These are phyloP conservation scores for Perca fluviatilis DNA, from an alignment of 2,113 vertebrate species.

Conservation along the genomic window DNA sequence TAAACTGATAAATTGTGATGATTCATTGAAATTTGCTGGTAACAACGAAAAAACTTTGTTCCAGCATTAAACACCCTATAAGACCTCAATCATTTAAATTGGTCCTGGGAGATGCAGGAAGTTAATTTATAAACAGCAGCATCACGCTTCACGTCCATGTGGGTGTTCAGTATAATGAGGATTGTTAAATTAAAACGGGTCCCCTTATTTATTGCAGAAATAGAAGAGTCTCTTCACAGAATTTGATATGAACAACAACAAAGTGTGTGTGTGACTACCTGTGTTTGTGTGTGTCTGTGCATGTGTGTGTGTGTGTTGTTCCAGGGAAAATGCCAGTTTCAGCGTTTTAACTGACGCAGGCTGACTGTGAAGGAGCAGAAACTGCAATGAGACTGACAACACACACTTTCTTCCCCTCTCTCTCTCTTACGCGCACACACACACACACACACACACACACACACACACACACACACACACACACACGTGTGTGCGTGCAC, in stretches of 20 bases:
- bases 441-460: conserved; percentile 11
- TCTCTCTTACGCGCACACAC: conserved; percentile 12
- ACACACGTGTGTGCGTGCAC: background rate
- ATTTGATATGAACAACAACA: background rate
- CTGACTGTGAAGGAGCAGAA: conserved; percentile 58
- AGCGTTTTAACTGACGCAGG: conserved; percentile 39
- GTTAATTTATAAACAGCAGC: conserved; percentile 37
- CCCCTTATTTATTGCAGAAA: conserved; percentile 27
- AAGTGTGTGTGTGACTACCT: background rate
- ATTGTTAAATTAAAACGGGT: conserved; percentile 16
- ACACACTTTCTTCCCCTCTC: conserved; percentile 20
- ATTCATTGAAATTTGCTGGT: conserved; percentile 13
- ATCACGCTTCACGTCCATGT: conserved; percentile 32
- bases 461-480: conserved; percentile 21
- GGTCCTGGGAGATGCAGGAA: conserved; percentile 37
- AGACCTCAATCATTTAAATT: conserved; percentile 52
- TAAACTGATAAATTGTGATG: conserved; percentile 17
- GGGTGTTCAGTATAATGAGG: conserved; percentile 46
- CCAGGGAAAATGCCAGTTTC: conserved; percentile 51
- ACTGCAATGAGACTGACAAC: conserved; percentile 48
- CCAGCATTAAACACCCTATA: conserved; percentile 14
- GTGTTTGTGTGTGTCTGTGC: background rate
- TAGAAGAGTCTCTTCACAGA: background rate
- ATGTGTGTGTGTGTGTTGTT: background rate
- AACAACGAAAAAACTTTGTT: conserved; percentile 16